Conservation (phyloP, 2,113 vertebrate genomes). For the Chloebia gouldiae region DNA sequence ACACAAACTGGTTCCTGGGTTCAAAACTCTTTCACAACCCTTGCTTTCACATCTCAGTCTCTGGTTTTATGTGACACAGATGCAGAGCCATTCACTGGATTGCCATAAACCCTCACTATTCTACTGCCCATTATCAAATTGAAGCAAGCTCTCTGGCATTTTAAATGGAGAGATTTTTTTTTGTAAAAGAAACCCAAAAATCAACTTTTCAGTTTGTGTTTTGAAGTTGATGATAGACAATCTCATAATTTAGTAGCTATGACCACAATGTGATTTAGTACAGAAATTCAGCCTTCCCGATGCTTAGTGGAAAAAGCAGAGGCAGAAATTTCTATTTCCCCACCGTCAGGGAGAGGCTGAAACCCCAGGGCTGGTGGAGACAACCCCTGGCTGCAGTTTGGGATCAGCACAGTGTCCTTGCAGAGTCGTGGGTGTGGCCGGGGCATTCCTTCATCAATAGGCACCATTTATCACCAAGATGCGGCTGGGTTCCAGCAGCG, state of each 20-base stretch:
- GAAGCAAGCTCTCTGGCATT: not conserved
- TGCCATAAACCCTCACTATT: not conserved
- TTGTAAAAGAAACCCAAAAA: not conserved
- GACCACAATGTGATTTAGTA: not conserved
- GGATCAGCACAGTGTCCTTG: not conserved
- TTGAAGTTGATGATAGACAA: not conserved
- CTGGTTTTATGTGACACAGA: not conserved
- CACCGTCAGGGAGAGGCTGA: not conserved
- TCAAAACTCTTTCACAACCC: not conserved
- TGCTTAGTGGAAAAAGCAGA: not conserved
- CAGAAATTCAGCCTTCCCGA: not conserved
- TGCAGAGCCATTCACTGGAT: not conserved
- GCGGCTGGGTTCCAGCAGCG: slow-evolving; percentile 26
- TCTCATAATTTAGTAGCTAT: not conserved
- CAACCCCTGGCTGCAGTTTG: not conserved
- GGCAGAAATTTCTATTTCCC: not conserved
- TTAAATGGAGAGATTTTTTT: not conserved
- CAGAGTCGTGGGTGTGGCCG: not conserved
- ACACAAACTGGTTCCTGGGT: not conserved
- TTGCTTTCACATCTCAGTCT: not conserved
- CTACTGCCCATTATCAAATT: not conserved
- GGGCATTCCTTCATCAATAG: slow-evolving; percentile 35
- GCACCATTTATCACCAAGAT: slow-evolving; percentile 60
- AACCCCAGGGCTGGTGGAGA: not conserved
- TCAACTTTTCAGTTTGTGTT: not conserved